These are phyloP conservation scores for Halictus quadricinctus DNA, from an alignment of 2,888 invertebrate genomes.

Conservation along the genomic window DNA sequence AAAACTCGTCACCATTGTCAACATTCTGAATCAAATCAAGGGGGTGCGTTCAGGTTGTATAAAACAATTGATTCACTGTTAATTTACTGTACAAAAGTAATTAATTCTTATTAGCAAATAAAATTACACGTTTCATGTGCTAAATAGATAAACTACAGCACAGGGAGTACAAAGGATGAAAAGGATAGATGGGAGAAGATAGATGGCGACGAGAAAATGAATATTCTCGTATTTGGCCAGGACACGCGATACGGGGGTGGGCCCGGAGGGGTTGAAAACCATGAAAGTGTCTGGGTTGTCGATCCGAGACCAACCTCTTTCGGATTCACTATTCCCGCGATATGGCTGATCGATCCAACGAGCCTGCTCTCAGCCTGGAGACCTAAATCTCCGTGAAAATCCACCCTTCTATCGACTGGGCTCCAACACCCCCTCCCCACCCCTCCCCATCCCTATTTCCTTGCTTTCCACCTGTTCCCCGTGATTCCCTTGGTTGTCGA, in stretches of 20 bases:
- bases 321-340: conserved; percentile 57
- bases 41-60: too few species aligned
- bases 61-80: too few species aligned
- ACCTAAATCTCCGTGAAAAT: conserved; percentile 66
- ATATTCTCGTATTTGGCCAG: conserved; percentile 16
- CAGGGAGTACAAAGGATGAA: background rate
- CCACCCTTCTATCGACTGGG: conserved; percentile 42
- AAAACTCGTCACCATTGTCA: too few species aligned
- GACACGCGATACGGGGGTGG: conserved; percentile 32
- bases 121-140: too few species aligned
- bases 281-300: conserved; percentile 50
- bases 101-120: too few species aligned
- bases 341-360: conserved; percentile 60
- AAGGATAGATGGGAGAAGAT: background rate
- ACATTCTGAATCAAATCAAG: too few species aligned
- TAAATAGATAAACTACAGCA: too few species aligned
- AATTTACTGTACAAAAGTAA: too few species aligned
- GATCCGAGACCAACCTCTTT: conserved; percentile 53
- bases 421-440: background rate
- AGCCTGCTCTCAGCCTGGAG: conserved; percentile 44
- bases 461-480: conserved; percentile 24
- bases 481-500: conserved; percentile 27
- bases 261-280: conserved; percentile 24
- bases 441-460: conserved; percentile 3
- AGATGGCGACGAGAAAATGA: conserved; percentile 3